Conservation (phyloP, 2,113 vertebrate genomes). For the Potamarius usumacintae region DNA sequence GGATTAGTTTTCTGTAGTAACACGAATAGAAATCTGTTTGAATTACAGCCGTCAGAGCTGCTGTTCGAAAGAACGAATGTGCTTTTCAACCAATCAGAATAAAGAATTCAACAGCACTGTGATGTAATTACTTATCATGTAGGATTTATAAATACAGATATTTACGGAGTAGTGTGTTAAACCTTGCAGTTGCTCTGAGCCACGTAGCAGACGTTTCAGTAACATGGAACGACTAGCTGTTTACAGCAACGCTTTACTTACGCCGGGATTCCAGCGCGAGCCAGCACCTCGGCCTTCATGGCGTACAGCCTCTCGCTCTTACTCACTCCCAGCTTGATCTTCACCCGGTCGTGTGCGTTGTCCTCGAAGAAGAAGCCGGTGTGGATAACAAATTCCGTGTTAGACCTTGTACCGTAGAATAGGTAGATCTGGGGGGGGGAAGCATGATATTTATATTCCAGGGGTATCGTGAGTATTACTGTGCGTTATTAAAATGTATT, state of each 20-base stretch:
- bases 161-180: background rate
- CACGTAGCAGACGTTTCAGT: too few species aligned
- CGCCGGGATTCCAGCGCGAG: constrained; percentile 94
- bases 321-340: constrained; percentile 98
- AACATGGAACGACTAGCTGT: too few species aligned
- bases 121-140: background rate
- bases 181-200: background rate
- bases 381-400: constrained; percentile 98
- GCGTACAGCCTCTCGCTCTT: constrained; percentile 94
- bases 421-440: constrained; percentile 95
- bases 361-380: constrained; percentile 98
- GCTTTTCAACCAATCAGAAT: too few species aligned
- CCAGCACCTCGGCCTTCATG: constrained; percentile 98
- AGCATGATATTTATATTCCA: background rate
- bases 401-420: constrained; percentile 98
- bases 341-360: constrained; percentile 96
- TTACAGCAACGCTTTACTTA: constrained; percentile 69
- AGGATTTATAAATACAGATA: background rate
- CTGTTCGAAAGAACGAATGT: too few species aligned
- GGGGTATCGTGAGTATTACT: background rate
- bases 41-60: too few species aligned
- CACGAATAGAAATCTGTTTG: too few species aligned
- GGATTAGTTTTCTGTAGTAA: too few species aligned
- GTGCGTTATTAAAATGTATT: background rate
- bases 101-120: too few species aligned